phyloP scores from a whole-genome alignment of 2,797 vertebrate species.

The Tarsius wallacei region DNA sequence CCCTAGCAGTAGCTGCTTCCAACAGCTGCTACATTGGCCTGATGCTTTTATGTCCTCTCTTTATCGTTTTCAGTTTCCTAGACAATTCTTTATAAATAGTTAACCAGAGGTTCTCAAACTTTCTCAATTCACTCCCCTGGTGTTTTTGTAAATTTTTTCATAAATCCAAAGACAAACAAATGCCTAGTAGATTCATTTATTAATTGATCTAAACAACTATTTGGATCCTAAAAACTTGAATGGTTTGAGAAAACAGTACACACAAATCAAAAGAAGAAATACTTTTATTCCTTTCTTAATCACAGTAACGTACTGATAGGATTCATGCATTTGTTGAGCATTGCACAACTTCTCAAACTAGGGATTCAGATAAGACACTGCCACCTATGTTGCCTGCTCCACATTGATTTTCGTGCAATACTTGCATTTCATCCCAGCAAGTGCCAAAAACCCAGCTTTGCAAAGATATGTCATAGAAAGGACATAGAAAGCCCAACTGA shows the following conservation, averaged over 20 bases:
- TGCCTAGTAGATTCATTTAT: not conserved
- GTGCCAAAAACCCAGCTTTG: not conserved
- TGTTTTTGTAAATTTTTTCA: not conserved
- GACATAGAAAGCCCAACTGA: not conserved
- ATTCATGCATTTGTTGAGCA: not conserved
- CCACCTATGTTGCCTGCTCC: not conserved
- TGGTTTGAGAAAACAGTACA: conserved; percentile 1
- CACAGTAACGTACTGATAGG: not conserved
- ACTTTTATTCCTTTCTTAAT: not conserved
- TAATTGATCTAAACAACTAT: not conserved
- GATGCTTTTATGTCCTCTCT: not conserved
- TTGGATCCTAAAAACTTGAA: not conserved
- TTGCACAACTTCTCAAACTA: not conserved
- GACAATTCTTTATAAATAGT: not conserved
- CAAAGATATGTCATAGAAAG: not conserved
- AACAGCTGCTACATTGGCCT: not conserved
- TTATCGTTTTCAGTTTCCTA: not conserved
- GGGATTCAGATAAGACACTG: not conserved
- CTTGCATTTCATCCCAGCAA: not conserved
- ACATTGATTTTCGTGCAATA: not conserved
- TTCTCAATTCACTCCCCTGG: not conserved
- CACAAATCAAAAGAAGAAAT: not conserved
- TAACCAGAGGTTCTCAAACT: not conserved
- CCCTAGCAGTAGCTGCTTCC: not conserved
- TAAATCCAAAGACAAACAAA: conserved; percentile 20